Percentiles rank a stretch among this genome's conserved stretches.
These are phyloP conservation scores for Cotesia congregata DNA, from an alignment of 2,888 invertebrate genomes.

Conservation along the genomic window DNA sequence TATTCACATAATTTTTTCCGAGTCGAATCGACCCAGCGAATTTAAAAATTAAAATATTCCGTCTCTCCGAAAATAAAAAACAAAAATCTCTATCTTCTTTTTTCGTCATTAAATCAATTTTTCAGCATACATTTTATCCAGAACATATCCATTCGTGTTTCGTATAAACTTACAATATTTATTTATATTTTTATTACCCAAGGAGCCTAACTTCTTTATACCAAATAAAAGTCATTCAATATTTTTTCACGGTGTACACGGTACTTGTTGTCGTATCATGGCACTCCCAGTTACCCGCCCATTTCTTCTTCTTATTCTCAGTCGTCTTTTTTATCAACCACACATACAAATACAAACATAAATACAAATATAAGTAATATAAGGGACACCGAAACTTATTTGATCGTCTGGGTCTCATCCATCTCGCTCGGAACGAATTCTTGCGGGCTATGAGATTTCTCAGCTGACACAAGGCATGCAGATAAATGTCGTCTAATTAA, in stretches of 20 bases:
- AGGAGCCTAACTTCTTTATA: not conserved
- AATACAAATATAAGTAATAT: not conserved
- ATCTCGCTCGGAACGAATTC: conserved; percentile 51
- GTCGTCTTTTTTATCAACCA: not conserved
- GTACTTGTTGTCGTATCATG: conserved; percentile 7
- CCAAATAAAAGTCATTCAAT: not conserved
- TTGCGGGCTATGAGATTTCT: conserved; percentile 59
- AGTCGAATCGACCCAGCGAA: no score
- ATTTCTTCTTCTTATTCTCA: not conserved
- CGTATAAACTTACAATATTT: conserved; percentile 2
- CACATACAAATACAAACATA: not conserved
- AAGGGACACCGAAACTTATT: not conserved
- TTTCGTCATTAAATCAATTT: conserved; percentile 19
- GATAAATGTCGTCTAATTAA: conserved; percentile 67
- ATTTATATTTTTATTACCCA: not conserved
- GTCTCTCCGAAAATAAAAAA: not conserved
- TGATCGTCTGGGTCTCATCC: not conserved
- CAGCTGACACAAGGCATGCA: conserved; percentile 56
- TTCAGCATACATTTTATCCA: not conserved
- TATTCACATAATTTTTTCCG: no score
- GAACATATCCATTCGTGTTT: not conserved
- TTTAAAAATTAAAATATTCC: no score
- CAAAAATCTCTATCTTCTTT: not conserved
- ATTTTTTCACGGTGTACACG: not conserved
- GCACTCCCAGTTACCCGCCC: conserved; percentile 18